These are phyloP conservation scores for Noctua janthina DNA, from an alignment of 2,888 invertebrate species.

Conservation along the genomic window DNA sequence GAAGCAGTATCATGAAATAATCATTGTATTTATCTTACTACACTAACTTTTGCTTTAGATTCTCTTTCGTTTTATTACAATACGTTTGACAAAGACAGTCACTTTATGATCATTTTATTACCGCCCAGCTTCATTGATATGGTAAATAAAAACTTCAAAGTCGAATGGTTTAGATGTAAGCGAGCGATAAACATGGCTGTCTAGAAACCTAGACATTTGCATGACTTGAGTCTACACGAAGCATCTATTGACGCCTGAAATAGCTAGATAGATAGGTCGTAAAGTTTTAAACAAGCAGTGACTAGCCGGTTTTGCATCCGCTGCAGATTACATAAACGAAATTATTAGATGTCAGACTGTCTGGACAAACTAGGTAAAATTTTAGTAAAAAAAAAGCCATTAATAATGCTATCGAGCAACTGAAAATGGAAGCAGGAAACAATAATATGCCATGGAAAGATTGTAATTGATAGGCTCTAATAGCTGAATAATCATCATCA, in stretches of 20 bases:
- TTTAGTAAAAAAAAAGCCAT: too few species aligned
- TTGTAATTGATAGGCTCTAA: neutral
- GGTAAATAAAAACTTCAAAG: constrained; percentile 32
- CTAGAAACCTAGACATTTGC: constrained; percentile 23
- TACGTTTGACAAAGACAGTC: constrained; percentile 14
- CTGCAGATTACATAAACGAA: neutral
- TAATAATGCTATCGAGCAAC: neutral
- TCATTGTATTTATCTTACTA: neutral
- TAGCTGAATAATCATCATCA: neutral
- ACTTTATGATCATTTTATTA: constrained; percentile 46
- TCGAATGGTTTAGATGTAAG: constrained; percentile 23
- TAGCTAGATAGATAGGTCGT: constrained; percentile 7
- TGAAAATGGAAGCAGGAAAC: neutral
- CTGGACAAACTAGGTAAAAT: neutral
- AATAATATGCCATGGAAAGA: neutral
- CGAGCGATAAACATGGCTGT: constrained; percentile 22
- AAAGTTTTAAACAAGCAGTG: constrained; percentile 14
- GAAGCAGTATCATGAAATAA: neutral
- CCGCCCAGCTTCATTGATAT: constrained; percentile 31
- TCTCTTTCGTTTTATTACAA: neutral
- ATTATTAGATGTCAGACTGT: constrained; percentile 17
- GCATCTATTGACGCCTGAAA: constrained; percentile 35
- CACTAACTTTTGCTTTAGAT: neutral
- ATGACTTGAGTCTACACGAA: constrained; percentile 33
- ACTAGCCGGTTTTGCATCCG: constrained; percentile 7